A percentile compares a stretch with the other conserved stretches of the same genome.
Conservation (phyloP, 2,888 invertebrate species). For the Cryptophagus acutangulus region DNA sequence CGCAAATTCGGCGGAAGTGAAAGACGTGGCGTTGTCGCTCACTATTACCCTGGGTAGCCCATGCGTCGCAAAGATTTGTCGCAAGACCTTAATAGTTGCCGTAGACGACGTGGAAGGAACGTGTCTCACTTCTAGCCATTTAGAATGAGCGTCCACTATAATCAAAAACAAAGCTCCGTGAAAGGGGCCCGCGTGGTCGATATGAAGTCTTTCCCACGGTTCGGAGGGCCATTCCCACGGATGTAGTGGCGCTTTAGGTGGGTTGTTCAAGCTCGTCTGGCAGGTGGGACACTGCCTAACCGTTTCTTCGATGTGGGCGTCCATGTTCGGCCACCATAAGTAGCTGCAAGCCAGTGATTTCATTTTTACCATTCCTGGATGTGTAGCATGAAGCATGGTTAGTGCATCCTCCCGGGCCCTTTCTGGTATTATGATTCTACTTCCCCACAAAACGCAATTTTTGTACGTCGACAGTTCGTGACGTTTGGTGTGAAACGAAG, state of each 20-base stretch:
- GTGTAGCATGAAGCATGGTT: constrained; percentile 13
- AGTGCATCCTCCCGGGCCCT: constrained; percentile 10
- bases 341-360: constrained; percentile 21
- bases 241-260: constrained; percentile 10
- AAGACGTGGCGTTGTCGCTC: constrained; percentile 21
- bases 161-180: constrained; percentile 6
- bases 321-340: constrained; percentile 23
- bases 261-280: constrained; percentile 3
- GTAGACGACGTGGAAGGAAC: constrained; percentile 17
- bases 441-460: constrained; percentile 7
- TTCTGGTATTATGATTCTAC: constrained; percentile 13
- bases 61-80: constrained; percentile 20
- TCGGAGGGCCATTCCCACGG: constrained; percentile 9
- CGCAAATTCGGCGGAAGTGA: constrained; percentile 21
- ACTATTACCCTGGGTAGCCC: constrained; percentile 15
- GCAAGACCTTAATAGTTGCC: constrained; percentile 16
- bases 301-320: constrained; percentile 21
- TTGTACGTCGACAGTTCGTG: constrained; percentile 8
- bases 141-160: constrained; percentile 8
- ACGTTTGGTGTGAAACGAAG: constrained; percentile 2
- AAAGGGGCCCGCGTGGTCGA: constrained; percentile 11
- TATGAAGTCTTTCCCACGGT: constrained; percentile 11
- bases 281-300: constrained; percentile 15
- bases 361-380: constrained; percentile 25
- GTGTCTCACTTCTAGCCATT: constrained; percentile 16